Conservation (phyloP, 2,888 invertebrate species). For the Teleogryllus oceanicus region DNA sequence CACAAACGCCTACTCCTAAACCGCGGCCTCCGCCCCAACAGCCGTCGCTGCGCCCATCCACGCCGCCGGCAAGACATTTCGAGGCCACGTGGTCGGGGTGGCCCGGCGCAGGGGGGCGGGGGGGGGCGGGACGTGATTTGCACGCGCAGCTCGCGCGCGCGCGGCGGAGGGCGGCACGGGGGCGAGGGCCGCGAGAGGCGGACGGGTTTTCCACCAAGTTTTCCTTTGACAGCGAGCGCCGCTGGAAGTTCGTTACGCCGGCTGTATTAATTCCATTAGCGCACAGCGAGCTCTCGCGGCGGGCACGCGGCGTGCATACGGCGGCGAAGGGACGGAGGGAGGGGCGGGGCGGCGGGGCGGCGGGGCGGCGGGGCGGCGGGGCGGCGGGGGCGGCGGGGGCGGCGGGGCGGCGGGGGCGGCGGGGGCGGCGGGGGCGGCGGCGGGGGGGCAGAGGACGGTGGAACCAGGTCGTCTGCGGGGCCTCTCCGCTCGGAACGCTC, state of each 20-base stretch:
- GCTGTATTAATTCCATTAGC: not conserved
- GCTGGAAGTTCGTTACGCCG: conserved; percentile 1
- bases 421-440: not conserved
- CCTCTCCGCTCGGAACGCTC: not conserved
- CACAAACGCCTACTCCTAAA: too few relatives aligned
- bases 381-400: not conserved
- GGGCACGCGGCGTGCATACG: not conserved
- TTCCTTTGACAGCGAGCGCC: conserved; percentile 1
- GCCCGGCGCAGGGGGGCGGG: not conserved
- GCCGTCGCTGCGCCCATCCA: too few relatives aligned
- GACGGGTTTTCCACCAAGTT: not conserved
- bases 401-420: not conserved
- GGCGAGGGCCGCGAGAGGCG: not conserved
- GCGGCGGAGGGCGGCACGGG: not conserved
- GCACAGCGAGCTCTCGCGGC: not conserved
- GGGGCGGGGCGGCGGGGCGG: not conserved
- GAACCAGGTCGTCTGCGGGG: not conserved
- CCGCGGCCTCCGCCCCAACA: too few relatives aligned
- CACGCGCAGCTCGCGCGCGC: not conserved
- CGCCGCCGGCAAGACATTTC: too few relatives aligned
- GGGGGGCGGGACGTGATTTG: not conserved
- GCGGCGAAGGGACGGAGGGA: not conserved
- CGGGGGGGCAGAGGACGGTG: not conserved
- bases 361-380: not conserved
- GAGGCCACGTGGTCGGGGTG: too few relatives aligned